These are phyloP conservation scores for Itoplectis maculator DNA, from an alignment of 2,888 invertebrate species.

Conservation along the genomic window DNA sequence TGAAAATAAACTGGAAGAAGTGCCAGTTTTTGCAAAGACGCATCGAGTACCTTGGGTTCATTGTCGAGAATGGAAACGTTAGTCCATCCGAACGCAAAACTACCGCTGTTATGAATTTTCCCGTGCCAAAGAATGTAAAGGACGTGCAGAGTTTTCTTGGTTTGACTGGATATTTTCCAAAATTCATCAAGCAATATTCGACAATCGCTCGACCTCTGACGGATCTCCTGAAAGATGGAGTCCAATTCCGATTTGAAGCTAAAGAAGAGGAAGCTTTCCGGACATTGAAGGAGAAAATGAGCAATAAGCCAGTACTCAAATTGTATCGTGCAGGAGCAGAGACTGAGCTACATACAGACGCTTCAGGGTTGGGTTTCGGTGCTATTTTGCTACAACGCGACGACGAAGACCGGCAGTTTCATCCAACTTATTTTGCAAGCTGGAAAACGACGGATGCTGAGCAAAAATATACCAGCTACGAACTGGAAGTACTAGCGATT, in stretches of 20 bases:
- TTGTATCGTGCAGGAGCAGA: conserved; percentile 28
- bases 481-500: no score
- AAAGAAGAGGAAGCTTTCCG: conserved; percentile 46
- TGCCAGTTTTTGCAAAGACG: conserved; percentile 59
- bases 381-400: conserved; percentile 49
- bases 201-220: no score
- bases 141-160: no score
- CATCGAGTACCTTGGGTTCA: conserved; percentile 43
- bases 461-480: no score
- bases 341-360: conserved; percentile 42
- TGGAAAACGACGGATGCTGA: no score
- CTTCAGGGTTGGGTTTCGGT: conserved; percentile 58
- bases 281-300: conserved; percentile 48
- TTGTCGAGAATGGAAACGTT: no score
- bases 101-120: no score
- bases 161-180: no score
- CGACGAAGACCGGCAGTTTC: conserved; percentile 7
- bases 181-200: no score
- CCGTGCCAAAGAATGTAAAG: no score
- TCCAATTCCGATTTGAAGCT: conserved; percentile 59
- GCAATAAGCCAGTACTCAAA: conserved; percentile 29
- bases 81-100: no score
- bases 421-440: conserved; percentile 42
- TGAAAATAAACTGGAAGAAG: conserved; percentile 55
- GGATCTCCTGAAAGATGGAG: no score